Evolutionary conservation across 2,113 vertebrate genomes (phyloP), one percentile per base, ranked within the genome.

Genomic region (Suncus etruscus): DNA sequence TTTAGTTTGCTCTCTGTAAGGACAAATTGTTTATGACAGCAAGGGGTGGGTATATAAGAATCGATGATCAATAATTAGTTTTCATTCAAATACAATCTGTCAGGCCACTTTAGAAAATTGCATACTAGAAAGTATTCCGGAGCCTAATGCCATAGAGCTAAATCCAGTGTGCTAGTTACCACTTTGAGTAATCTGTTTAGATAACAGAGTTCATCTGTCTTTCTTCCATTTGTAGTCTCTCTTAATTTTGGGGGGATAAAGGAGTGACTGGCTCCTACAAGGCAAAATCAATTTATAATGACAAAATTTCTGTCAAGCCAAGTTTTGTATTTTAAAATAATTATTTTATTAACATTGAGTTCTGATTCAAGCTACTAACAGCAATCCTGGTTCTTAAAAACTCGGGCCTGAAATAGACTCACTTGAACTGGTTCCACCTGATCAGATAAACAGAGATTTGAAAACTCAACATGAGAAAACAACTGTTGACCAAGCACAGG

Each of bases 11-110:
- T 91, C 2, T 65, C n/a, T 83, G 4, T 51, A 80, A 58, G 29
- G 27, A 27, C 24, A 20, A 76, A 20, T 39, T 61, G 47, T 39
- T 92, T 32, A 72, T 50, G 54, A 31, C 48, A 86, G 72, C 45
- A 75, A 58, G 25, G 45, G 18, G 48, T 82, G 11, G 39, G 48
- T 89, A 84, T 81, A 54, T 84, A 91, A 89, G n/a, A 92, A 76
- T 1, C 73, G 47, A 27, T 73, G 31, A 54, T 72, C 65, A 79
- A 25, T 80, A 74, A 86, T 48, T 87, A 68, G 82, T 76, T 11
- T 7, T 4, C 39, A 47, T 69, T 83, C 63, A 93, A 83, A 83
- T 85, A 61, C 83, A 75, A 63, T 61, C 39, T 83, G 0, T 16
- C 12, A 29, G 25, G 11, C 4, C 11, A 39, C 39, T 31, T 14